Evolutionary conservation across 1,140 invertebrate genomes (phyloP).

Genomic region (Phymorhynchus buccinoides): DNA sequence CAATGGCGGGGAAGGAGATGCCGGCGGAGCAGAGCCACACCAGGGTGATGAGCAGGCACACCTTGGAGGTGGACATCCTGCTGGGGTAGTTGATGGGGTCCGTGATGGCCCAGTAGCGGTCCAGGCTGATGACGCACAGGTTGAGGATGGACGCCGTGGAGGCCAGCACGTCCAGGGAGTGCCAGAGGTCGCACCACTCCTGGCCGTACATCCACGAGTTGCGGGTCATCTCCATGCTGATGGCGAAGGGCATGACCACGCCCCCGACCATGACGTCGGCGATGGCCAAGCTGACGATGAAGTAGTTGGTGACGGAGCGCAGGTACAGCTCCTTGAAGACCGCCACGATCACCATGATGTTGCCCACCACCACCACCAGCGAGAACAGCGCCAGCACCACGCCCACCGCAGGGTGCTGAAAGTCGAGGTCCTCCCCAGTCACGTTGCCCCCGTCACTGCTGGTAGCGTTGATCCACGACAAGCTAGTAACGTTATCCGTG

Average conservation of each 20-base stretch:
- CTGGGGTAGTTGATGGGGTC: slow-evolving; percentile 98
- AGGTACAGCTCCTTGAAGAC: slow-evolving; percentile 96
- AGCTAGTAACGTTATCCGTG: neutral
- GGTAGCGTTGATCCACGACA: neutral
- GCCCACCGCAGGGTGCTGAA: slow-evolving; percentile 59
- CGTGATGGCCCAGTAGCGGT: slow-evolving; percentile 86
- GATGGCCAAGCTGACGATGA: slow-evolving; percentile 97
- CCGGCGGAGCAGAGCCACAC: slow-evolving; percentile 93
- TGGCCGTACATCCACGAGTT: slow-evolving; percentile 88
- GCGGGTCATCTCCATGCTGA: slow-evolving; percentile 89
- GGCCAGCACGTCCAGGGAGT: slow-evolving; percentile 96
- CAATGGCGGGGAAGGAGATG: slow-evolving; percentile 95
- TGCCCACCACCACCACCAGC: slow-evolving; percentile 87
- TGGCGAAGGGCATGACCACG: slow-evolving; percentile 95
- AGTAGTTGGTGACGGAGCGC: slow-evolving; percentile 98
- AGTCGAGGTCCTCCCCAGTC: slow-evolving; percentile 34
- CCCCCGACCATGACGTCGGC: slow-evolving; percentile 97
- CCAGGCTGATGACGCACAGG: slow-evolving; percentile 93
- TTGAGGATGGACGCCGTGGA: slow-evolving; percentile 98
- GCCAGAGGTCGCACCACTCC: slow-evolving; percentile 94
- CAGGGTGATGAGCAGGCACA: slow-evolving; percentile 91
- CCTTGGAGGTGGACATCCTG: slow-evolving; percentile 88
- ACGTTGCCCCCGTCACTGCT: slow-evolving; percentile 25
- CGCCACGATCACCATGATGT: slow-evolving; percentile 94
- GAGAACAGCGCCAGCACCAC: slow-evolving; percentile 78